phyloP scores from a whole-genome alignment of 30 jellyfish, hydroid and myxozoan genomes.

The Pseudorhiza aurosa region DNA sequence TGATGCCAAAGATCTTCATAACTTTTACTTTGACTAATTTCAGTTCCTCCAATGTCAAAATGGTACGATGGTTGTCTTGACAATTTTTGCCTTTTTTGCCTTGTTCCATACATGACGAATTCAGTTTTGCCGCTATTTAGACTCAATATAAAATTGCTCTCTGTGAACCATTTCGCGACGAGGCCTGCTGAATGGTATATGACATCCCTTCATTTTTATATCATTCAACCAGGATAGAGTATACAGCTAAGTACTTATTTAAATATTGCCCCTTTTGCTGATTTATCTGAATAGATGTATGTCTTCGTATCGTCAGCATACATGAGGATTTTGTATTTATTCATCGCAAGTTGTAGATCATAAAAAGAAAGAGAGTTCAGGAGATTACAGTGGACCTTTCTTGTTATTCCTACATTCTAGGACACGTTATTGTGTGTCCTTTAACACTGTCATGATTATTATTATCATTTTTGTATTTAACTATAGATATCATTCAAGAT shows the following conservation, averaged over 20 bases:
- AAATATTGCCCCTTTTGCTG: no score
- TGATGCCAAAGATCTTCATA: conserved; percentile 56
- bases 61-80: conserved; percentile 66
- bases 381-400: no score
- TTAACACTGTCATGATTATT: no score
- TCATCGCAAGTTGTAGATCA: conserved; percentile 51
- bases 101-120: conserved; percentile 39
- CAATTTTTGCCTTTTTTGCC: conserved; percentile 30
- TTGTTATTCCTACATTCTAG: no score
- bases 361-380: no score
- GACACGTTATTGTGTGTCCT: no score
- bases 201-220: no score
- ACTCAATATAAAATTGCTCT: conserved; percentile 42
- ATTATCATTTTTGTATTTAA: no score
- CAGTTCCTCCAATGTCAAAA: conserved; percentile 39
- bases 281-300: no score
- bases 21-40: conserved; percentile 35
- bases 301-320: conserved; percentile 58
- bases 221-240: no score
- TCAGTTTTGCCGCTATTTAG: conserved; percentile 62
- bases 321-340: conserved; percentile 52
- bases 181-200: conserved; percentile 57
- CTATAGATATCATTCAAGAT: no score
- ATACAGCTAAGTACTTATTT: no score
- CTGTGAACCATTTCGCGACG: conserved; percentile 38